Evolutionary conservation across 2,113 vertebrate genomes (phyloP).

Genomic region (Castor canadensis): DNA sequence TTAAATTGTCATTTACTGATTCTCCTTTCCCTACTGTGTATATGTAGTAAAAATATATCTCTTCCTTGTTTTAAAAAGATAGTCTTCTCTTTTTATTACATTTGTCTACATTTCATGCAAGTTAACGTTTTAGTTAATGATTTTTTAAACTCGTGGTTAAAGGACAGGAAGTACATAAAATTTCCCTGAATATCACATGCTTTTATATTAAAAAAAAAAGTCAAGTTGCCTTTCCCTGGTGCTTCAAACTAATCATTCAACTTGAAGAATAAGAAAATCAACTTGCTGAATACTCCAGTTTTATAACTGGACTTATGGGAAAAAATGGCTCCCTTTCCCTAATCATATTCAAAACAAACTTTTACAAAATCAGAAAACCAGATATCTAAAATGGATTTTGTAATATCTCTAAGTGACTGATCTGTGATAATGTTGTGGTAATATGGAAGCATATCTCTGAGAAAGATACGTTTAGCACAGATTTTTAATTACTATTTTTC

Average conservation of each 20-base stretch:
- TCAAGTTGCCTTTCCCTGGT: not conserved
- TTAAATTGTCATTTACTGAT: conserved; percentile 70
- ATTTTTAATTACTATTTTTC: not conserved
- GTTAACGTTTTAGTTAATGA: conserved; percentile 29
- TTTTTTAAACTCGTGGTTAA: conserved; percentile 62
- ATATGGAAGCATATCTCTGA: not conserved
- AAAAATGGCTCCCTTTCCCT: not conserved
- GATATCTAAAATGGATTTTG: not conserved
- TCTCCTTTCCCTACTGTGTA: conserved; percentile 44
- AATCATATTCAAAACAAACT: not conserved
- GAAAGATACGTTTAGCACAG: not conserved
- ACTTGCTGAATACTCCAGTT: not conserved
- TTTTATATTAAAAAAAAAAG: not conserved
- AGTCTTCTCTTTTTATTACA: conserved; percentile 45
- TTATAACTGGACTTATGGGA: no score
- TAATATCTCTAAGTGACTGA: not conserved
- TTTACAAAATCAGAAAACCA: not conserved
- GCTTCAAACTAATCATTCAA: conserved; percentile 14
- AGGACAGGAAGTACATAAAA: conserved; percentile 41
- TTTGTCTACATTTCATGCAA: conserved; percentile 54
- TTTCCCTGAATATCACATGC: conserved; percentile 18
- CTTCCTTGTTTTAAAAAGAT: conserved; percentile 68
- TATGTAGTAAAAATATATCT: conserved; percentile 60
- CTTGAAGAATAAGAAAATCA: conserved; percentile 59
- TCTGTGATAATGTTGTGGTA: not conserved